Percentiles rank a stretch among this genome's conserved stretches.
These are phyloP conservation scores for Gallinago stenura DNA, from an alignment of 2,797 vertebrate species.

Conservation along the genomic window DNA sequence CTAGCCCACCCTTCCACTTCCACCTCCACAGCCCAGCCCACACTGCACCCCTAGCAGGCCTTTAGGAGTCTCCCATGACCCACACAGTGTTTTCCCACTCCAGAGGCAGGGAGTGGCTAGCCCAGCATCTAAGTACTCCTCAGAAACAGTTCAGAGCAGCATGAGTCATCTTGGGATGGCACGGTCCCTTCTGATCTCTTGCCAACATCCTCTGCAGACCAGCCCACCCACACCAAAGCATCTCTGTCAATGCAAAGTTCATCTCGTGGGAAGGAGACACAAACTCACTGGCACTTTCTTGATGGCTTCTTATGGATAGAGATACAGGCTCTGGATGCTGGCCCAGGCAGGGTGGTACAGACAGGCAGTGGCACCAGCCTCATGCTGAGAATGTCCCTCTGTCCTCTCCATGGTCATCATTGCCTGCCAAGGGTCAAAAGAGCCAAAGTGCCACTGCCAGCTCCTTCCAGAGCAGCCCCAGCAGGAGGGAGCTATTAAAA, in stretches of 20 bases:
- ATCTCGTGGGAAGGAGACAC: neutral
- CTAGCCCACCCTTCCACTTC: neutral
- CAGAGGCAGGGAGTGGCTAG: neutral
- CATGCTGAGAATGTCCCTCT: slow-evolving; percentile 33
- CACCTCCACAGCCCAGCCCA: neutral
- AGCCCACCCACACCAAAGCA: neutral
- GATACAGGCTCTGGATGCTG: neutral
- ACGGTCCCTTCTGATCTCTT: neutral
- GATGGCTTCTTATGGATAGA: neutral
- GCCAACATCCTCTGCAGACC: neutral
- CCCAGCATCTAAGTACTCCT: neutral
- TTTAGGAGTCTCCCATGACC: neutral
- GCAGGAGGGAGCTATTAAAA: neutral
- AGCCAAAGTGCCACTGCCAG: neutral
- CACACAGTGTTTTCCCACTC: neutral
- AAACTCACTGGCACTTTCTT: neutral
- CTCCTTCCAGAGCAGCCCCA: neutral
- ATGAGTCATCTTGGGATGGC: neutral
- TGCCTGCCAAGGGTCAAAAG: neutral
- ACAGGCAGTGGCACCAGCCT: slow-evolving; percentile 1
- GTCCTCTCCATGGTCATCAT: neutral
- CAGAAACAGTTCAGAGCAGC: neutral
- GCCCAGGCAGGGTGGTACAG: neutral
- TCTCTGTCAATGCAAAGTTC: neutral
- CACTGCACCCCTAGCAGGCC: neutral